Conservation (phyloP, 1,140 invertebrate genomes). For the Drosophila neocordata region DNA sequence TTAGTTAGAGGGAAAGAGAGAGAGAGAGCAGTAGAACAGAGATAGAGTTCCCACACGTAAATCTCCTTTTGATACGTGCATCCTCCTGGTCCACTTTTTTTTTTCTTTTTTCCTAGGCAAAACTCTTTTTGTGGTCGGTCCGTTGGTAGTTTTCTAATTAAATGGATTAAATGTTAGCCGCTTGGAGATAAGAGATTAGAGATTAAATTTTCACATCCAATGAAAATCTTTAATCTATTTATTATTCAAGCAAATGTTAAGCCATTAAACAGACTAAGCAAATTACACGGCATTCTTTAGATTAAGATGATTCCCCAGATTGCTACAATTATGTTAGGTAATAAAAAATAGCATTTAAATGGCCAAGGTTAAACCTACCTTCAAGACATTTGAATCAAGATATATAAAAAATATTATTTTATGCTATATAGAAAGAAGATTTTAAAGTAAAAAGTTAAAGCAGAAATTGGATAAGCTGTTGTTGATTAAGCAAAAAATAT, state of each 20-base stretch:
- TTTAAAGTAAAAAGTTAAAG: too few relatives aligned
- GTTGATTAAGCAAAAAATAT: too few relatives aligned
- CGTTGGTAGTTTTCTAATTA: constrained; percentile 50
- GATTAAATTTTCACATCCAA: constrained; percentile 25
- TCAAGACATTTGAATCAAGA: constrained; percentile 16
- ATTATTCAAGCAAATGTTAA: constrained; percentile 66
- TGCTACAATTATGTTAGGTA: neutral
- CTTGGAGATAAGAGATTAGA: constrained; percentile 57
- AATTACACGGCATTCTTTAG: constrained; percentile 29
- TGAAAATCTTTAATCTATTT: constrained; percentile 40
- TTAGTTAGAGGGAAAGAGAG: neutral
- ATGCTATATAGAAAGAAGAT: too few relatives aligned
- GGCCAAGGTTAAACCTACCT: constrained; percentile 20
- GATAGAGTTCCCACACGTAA: constrained; percentile 37
- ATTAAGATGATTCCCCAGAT: neutral
- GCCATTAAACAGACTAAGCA: constrained; percentile 51
- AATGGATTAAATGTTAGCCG: constrained; percentile 49
- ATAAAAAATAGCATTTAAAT: neutral
- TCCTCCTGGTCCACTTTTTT: too few relatives aligned
- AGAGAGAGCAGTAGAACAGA: neutral
- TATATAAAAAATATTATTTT: neutral
- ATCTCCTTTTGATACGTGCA: constrained; percentile 52
- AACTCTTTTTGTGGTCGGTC: neutral
- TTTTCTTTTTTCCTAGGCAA: constrained; percentile 25
- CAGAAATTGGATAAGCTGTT: too few relatives aligned